Evolutionary conservation across 1,140 invertebrate genomes (phyloP), one percentile per base, ranked within the genome.

Genomic region (Neocloeon triangulifer): DNA sequence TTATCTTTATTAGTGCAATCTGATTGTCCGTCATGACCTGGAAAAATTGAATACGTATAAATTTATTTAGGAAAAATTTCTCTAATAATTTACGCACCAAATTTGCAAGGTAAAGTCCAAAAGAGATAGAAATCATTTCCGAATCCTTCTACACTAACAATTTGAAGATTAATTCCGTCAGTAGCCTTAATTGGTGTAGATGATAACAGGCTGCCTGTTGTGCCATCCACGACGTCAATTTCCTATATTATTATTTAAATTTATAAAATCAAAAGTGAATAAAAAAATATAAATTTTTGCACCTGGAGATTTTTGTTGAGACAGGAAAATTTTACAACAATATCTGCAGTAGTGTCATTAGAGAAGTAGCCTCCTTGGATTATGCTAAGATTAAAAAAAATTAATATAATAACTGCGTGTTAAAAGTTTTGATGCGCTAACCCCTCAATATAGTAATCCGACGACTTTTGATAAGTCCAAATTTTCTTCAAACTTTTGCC

Each of bases 331-430:
- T 79, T 76, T 0, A 86, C 61, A 51, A 84, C 61, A 41, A 86
- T 78, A 44, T 85, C 80, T 1, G 78, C 77, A 12, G 75, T 52
- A 35, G 69, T 56, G 46, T 85, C 80, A 38, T 69, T 62, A 46
- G 84, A 76, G 39, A 77, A 86, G 49, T 70, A 81, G 4, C 74
- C 79, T 13, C 74, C 74, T 16, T 76, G 68, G 19, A 79, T 78
- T 37, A 73, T 67, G 43, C 76, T 79, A 39, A 58, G 53, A n/a
- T n/a, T n/a, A n/a, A n/a, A n/a, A n/a, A 46, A 37, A 37, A 23
- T 21, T 33, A n/a, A n/a, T 25, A 34, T n/a, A 22, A 23, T 26
- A 4, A 8, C 4, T 30, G 19, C 10, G 13, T 15, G 7, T 13
- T 9, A 14, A 32, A 21, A 10, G 16, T 21, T n/a, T 32, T 22